Evolutionary conservation across 2,797 vertebrate genomes (phyloP), one percentile per base, ranked within the genome.

Genomic region (Mallotus villosus): DNA sequence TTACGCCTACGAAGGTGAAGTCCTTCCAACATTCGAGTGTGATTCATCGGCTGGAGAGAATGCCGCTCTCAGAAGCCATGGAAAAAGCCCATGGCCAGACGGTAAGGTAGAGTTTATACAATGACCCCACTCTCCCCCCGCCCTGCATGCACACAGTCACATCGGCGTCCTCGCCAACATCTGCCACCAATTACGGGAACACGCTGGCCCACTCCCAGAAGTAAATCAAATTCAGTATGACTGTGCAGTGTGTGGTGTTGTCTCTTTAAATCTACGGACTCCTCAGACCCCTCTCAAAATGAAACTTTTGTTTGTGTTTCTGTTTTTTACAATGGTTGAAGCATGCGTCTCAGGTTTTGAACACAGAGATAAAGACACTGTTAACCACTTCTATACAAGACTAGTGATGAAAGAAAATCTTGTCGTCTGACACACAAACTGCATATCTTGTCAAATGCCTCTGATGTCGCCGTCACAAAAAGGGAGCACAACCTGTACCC

Each of bases 21-120:
- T 61, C 32, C 34, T 49, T 29, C 27, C 57, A 27, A 29, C 32
- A 14, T 14, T 7, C 27, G 6, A 41, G 25, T 49, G 49, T 71
- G 65, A 75, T 67, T 51, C 68, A 70, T 59, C 25, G 29, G 34
- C 25, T 25, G 71, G 32, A 65, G 34, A 64, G 19, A 21, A 62
- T 22, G 29, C 22, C 46, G 27, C 14, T 58, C 58, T 34, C 55
- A 59, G 51, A 77, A n/a, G 16, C 41, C 22, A 49, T 68, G 64
- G 46, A 66, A 74, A 78, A 67, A 70, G 27, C 37, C 37, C 24
- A 49, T 8, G 16, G 32, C 58, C 24, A 64, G 63, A 65, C 66
- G 27, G 46, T 65, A 69, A 68, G 65, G 59, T 75, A 58, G 66
- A 74, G 72, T 73, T 73, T 71, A 70, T 22, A 73, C 62, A 69